phyloP scores from a whole-genome alignment of 2,113 vertebrate species.

The Hippocampus abdominalis region DNA sequence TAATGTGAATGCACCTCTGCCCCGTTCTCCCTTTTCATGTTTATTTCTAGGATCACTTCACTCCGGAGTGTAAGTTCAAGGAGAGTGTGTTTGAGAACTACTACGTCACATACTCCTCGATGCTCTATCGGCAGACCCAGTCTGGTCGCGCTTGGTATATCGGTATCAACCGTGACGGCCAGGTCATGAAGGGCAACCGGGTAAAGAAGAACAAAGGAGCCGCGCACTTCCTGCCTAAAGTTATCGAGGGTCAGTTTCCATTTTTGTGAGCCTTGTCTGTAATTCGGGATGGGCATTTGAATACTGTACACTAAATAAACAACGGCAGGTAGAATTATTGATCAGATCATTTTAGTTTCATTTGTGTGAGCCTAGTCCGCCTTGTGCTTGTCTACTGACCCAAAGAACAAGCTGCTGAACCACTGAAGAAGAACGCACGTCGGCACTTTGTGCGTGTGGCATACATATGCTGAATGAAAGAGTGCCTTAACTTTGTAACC shows the following conservation, averaged over 20 bases:
- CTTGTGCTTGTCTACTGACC: too few relatives aligned
- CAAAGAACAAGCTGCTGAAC: too few relatives aligned
- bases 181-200: slow-evolving; percentile 81
- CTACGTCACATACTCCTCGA: slow-evolving; percentile 89
- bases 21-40: slow-evolving; percentile 12
- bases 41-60: slow-evolving; percentile 82
- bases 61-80: slow-evolving; percentile 89
- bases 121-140: slow-evolving; percentile 84
- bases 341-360: not conserved
- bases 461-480: too few relatives aligned
- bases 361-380: too few relatives aligned
- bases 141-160: slow-evolving; percentile 89
- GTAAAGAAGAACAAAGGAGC: slow-evolving; percentile 90
- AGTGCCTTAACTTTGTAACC: too few relatives aligned
- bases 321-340: not conserved
- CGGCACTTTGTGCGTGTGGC: too few relatives aligned
- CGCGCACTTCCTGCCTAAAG: slow-evolving; percentile 88
- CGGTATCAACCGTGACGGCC: slow-evolving; percentile 86
- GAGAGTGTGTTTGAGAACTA: slow-evolving; percentile 93
- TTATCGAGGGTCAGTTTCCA: slow-evolving; percentile 80
- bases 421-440: too few relatives aligned
- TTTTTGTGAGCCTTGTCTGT: not conserved
- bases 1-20: slow-evolving; percentile 10
- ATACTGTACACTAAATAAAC: not conserved
- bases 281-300: not conserved